phyloP scores from a whole-genome alignment of 2,888 invertebrate genomes.

The Iphiclides podalirius region DNA sequence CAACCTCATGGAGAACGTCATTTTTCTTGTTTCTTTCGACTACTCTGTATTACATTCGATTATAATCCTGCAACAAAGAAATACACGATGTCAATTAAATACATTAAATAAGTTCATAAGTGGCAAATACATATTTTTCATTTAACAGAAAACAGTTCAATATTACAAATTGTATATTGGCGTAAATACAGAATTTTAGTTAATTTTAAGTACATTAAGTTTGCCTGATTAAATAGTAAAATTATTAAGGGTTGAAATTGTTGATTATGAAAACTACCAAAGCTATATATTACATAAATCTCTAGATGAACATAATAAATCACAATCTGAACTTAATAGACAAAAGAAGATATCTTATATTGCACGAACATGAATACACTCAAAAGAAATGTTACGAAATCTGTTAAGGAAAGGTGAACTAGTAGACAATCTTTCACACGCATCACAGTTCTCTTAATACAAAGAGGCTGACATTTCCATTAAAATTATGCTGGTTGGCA shows the following conservation, averaged over 20 bases:
- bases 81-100: no score
- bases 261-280: conserved; percentile 31
- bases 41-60: conserved; percentile 46
- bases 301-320: neutral
- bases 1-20: conserved; percentile 55
- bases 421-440: conserved; percentile 46
- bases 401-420: conserved; percentile 59
- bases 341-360: conserved; percentile 8
- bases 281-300: neutral
- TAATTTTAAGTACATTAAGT: no score
- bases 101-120: no score
- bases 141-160: no score
- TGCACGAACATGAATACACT: neutral
- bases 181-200: no score
- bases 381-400: conserved; percentile 40
- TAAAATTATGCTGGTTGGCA: conserved; percentile 27
- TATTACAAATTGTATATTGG: no score
- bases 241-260: conserved; percentile 35
- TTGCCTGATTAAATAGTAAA: conserved; percentile 37
- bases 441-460: conserved; percentile 54
- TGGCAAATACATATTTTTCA: no score
- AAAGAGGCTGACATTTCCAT: conserved; percentile 64
- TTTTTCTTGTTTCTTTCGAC: conserved; percentile 35
- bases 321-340: no score
- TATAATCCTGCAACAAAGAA: conserved; percentile 53